phyloP scores from a whole-genome alignment of 2,888 invertebrate genomes.

The Caenorhabditis uteleia region DNA sequence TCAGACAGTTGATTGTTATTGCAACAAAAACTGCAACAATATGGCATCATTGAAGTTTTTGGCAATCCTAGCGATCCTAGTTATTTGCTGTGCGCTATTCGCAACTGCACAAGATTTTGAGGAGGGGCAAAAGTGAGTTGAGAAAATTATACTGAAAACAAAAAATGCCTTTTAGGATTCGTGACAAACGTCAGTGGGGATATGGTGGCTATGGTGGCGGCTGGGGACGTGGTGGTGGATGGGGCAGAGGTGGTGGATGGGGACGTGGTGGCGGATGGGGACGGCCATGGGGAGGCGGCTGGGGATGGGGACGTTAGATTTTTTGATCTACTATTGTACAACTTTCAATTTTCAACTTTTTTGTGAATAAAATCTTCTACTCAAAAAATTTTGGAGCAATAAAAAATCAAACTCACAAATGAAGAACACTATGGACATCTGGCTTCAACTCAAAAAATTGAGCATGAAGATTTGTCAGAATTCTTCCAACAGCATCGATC shows the following conservation, averaged over 20 bases:
- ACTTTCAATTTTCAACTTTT: not conserved
- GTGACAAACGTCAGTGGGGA: conserved; percentile 28
- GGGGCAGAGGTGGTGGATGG: conserved; percentile 15
- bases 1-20: no score
- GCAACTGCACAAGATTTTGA: conserved; percentile 8
- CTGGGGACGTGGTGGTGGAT: conserved; percentile 2
- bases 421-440: conserved; percentile 11
- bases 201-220: conserved; percentile 7
- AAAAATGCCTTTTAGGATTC: conserved; percentile 10
- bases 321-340: not conserved
- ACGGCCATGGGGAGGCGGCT: conserved; percentile 1
- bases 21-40: no score
- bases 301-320: conserved; percentile 4
- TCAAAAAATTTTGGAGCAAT: not conserved
- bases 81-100: conserved; percentile 12
- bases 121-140: no score
- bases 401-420: conserved; percentile 19
- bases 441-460: conserved; percentile 15
- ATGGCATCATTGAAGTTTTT: conserved; percentile 7
- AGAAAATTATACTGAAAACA: conserved; percentile 1
- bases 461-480: conserved; percentile 25
- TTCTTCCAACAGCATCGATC: conserved; percentile 18
- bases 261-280: conserved; percentile 6
- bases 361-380: not conserved
- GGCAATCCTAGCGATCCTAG: conserved; percentile 9